Conservation (phyloP, 2,888 invertebrate genomes). For the Andrena bucephala region DNA sequence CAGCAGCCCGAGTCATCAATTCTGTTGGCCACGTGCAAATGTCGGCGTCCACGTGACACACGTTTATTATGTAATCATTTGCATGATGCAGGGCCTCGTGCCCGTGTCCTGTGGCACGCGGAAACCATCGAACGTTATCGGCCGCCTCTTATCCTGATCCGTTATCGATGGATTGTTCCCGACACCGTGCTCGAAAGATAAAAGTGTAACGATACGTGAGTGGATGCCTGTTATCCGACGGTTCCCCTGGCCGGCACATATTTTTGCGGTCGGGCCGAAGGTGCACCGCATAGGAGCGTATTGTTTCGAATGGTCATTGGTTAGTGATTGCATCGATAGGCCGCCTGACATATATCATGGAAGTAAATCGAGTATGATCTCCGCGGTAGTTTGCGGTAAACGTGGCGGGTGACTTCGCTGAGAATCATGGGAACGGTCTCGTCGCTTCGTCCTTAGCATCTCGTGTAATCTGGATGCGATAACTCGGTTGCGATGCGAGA, state of each 20-base stretch:
- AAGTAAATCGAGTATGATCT: slow-evolving; percentile 39
- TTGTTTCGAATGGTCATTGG: slow-evolving; percentile 37
- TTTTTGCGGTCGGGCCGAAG: slow-evolving; percentile 18
- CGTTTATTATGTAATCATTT: slow-evolving; percentile 30
- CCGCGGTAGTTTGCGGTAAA: slow-evolving; percentile 20
- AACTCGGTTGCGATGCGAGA: not conserved
- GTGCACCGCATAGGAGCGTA: slow-evolving; percentile 17
- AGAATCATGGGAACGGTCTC: slow-evolving; percentile 6
- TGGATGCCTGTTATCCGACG: not conserved
- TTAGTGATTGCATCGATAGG: slow-evolving; percentile 30
- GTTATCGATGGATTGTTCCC: slow-evolving; percentile 29
- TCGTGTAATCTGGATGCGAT: not conserved
- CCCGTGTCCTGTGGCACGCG: slow-evolving; percentile 6
- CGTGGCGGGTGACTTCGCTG: not conserved
- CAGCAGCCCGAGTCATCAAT: slow-evolving; percentile 40
- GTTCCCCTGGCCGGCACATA: not conserved
- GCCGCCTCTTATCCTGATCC: not conserved
- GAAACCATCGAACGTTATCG: slow-evolving; percentile 29
- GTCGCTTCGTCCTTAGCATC: not conserved
- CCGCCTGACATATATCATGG: slow-evolving; percentile 13
- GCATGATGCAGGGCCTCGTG: slow-evolving; percentile 12
- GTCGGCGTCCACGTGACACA: slow-evolving; percentile 36
- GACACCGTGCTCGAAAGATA: not conserved
- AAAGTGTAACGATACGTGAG: slow-evolving; percentile 27
- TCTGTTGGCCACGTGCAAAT: slow-evolving; percentile 34